phyloP scores from a whole-genome alignment of 2,113 vertebrate genomes.

The Phalacrocorax pelagicus region DNA sequence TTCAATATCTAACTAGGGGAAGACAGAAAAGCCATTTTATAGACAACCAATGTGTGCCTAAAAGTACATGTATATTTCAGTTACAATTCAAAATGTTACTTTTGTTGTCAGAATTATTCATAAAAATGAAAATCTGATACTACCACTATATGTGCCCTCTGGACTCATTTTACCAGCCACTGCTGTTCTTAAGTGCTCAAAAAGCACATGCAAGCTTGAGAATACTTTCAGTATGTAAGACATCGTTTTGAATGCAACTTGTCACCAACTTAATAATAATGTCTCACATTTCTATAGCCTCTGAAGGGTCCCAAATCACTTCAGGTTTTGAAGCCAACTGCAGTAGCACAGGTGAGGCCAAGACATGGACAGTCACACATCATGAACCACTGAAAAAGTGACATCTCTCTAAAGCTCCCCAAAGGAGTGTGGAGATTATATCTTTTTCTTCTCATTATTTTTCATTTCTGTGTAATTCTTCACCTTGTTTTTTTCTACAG shows the following conservation, averaged over 20 bases:
- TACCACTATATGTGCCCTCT: not conserved
- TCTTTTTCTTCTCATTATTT: not conserved
- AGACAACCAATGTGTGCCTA: not conserved
- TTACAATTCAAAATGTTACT: not conserved
- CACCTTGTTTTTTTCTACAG: not conserved
- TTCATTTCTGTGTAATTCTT: not conserved
- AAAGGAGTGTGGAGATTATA: not conserved
- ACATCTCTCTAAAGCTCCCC: not conserved
- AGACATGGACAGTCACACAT: not conserved
- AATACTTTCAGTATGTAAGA: not conserved
- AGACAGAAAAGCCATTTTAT: not conserved
- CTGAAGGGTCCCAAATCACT: not conserved
- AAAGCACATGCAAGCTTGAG: not conserved
- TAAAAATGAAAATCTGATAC: not conserved
- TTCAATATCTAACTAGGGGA: not conserved
- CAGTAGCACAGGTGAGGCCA: not conserved
- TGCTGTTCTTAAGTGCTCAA: not conserved
- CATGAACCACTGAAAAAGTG: not conserved
- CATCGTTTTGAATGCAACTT: not conserved
- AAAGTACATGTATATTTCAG: not conserved
- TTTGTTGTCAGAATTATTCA: not conserved
- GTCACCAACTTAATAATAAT: not conserved
- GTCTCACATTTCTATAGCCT: not conserved
- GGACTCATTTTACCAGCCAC: not conserved
- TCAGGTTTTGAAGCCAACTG: not conserved